A percentile compares a stretch with the other conserved stretches of the same genome.
These are phyloP conservation scores for Euproctis similis DNA, from an alignment of 2,888 invertebrate species.

Conservation along the genomic window DNA sequence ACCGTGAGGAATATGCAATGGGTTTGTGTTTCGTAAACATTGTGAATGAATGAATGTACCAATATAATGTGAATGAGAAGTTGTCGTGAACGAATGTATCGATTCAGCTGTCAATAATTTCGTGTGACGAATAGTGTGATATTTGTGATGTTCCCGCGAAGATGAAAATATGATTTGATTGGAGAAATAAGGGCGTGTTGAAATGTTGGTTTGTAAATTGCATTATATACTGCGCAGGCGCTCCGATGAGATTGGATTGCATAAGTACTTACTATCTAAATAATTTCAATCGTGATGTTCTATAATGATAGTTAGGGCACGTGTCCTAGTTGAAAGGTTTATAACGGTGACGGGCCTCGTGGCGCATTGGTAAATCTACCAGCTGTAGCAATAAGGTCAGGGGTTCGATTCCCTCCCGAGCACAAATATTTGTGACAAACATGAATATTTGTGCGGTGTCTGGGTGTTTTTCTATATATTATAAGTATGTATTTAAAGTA, in stretches of 20 bases:
- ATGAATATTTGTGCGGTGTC: no score
- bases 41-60: no score
- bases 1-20: conserved; percentile 53
- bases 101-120: conserved; percentile 33
- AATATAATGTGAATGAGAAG: conserved; percentile 10
- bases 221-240: conserved; percentile 51
- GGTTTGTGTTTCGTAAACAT: conserved; percentile 24
- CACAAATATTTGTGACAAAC: no score
- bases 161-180: conserved; percentile 47
- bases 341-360: no score
- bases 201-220: conserved; percentile 55
- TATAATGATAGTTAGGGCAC: conserved; percentile 56
- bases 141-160: conserved; percentile 29
- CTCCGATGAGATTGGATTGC: conserved; percentile 61
- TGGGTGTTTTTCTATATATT: no score
- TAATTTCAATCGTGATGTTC: conserved; percentile 60
- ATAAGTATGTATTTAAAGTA: no score
- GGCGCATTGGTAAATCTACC: no score
- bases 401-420: no score
- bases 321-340: conserved; percentile 12
- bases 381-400: no score
- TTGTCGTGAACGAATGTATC: conserved; percentile 24
- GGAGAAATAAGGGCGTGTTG: conserved; percentile 42
- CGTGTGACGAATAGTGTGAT: conserved; percentile 38
- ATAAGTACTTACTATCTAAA: conserved; percentile 55